phyloP scores from a whole-genome alignment of 2,888 invertebrate species.

The Hyalella azteca region DNA sequence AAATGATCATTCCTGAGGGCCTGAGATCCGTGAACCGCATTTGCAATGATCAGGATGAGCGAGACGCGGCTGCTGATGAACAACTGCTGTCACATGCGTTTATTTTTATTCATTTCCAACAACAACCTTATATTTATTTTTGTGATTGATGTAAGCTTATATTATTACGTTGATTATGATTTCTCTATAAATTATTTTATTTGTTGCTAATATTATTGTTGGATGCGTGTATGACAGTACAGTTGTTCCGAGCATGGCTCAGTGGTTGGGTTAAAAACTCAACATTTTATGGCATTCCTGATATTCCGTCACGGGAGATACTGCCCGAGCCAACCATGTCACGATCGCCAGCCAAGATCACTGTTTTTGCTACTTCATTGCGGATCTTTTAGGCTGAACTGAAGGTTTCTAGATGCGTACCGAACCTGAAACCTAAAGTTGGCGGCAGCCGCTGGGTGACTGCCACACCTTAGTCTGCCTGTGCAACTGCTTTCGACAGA shows the following conservation, averaged over 20 bases:
- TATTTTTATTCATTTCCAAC: neutral
- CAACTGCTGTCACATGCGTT: neutral
- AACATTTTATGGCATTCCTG: neutral
- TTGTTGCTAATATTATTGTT: neutral
- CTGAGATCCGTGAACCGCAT: neutral
- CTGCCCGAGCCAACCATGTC: conserved; percentile 11
- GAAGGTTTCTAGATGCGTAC: no score
- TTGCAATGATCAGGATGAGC: neutral
- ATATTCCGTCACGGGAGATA: conserved; percentile 9
- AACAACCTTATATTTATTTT: no score
- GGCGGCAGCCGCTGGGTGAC: no score
- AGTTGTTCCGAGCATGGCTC: neutral
- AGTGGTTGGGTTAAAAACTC: neutral
- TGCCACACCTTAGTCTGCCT: no score
- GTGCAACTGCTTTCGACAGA: no score
- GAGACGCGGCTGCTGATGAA: conserved; percentile 7
- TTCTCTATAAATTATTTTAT: neutral
- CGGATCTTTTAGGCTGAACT: no score
- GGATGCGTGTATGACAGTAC: neutral
- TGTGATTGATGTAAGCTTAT: no score
- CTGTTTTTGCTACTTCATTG: neutral
- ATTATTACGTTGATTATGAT: no score
- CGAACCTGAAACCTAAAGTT: no score
- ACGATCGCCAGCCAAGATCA: conserved; percentile 8
- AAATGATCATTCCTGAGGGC: no score